These are phyloP conservation scores for Calameuta filiformis DNA, from an alignment of 2,888 invertebrate species.

Conservation along the genomic window DNA sequence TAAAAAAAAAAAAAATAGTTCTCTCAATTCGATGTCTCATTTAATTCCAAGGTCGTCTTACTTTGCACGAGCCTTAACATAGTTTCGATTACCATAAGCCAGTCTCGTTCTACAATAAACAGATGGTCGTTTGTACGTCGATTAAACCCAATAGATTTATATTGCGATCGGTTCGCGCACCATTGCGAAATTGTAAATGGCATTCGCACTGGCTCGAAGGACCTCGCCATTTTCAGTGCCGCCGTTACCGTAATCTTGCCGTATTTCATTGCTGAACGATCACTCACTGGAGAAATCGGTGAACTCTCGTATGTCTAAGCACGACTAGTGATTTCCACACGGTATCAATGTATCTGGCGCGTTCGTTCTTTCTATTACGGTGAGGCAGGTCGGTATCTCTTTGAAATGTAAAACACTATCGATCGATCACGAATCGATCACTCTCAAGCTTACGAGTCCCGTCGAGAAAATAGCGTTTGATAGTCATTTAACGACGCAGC, in stretches of 20 bases:
- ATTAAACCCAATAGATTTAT: conserved; percentile 37
- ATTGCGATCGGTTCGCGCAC: conserved; percentile 6
- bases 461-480: not conserved
- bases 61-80: conserved; percentile 35
- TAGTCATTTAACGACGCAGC: not conserved
- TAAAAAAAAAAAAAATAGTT: not conserved
- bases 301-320: not conserved
- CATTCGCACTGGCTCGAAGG: conserved; percentile 30
- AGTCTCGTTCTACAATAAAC: conserved; percentile 24
- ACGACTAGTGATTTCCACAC: not conserved
- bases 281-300: not conserved
- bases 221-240: conserved; percentile 41
- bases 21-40: not conserved
- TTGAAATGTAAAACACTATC: not conserved
- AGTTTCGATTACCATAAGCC: conserved; percentile 39
- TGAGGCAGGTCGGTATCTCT: not conserved
- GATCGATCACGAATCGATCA: not conserved
- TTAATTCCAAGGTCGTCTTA: conserved; percentile 25
- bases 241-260: not conserved
- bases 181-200: conserved; percentile 5
- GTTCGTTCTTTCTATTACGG: not conserved
- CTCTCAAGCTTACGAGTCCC: not conserved
- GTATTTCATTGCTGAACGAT: not conserved
- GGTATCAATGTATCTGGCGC: not conserved
- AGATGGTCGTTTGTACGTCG: conserved; percentile 32